phyloP scores from a whole-genome alignment of 2,113 vertebrate genomes.

The Gobius niger region DNA sequence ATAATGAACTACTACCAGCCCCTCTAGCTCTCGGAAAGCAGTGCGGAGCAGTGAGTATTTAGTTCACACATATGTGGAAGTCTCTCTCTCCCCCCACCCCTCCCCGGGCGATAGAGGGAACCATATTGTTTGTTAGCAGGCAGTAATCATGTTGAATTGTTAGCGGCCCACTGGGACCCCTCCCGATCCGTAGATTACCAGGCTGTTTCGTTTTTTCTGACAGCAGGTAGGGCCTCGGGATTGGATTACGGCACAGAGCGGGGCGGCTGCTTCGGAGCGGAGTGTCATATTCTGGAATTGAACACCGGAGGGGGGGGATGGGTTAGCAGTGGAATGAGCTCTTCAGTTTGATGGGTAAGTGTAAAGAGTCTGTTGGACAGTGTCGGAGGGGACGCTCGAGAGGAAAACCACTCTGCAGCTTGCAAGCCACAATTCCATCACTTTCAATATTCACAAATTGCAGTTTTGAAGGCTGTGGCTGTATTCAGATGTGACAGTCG shows the following conservation, averaged over 20 bases:
- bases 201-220: slow-evolving; percentile 9
- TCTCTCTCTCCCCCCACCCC: neutral
- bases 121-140: slow-evolving; percentile 41
- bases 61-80: slow-evolving; percentile 3
- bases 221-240: slow-evolving; percentile 40
- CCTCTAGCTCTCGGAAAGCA: neutral
- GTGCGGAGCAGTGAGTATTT: neutral
- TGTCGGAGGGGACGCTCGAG: neutral
- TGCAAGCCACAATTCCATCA: too few species aligned
- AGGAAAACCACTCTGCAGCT: too few species aligned
- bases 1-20: neutral
- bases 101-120: slow-evolving; percentile 31
- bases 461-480: too few species aligned
- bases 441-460: too few species aligned
- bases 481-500: too few species aligned
- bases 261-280: slow-evolving; percentile 2
- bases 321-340: neutral
- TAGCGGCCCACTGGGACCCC: slow-evolving; percentile 40
- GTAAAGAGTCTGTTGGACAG: slow-evolving; percentile 22
- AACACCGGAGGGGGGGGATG: slow-evolving; percentile 18
- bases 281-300: slow-evolving; percentile 16
- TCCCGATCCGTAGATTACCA: slow-evolving; percentile 43
- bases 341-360: slow-evolving; percentile 23
- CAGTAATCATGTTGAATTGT: slow-evolving; percentile 55
- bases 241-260: slow-evolving; percentile 6